These are phyloP conservation scores for Zaprionus lachaisei DNA, from an alignment of 1,140 invertebrate genomes.

Conservation along the genomic window DNA sequence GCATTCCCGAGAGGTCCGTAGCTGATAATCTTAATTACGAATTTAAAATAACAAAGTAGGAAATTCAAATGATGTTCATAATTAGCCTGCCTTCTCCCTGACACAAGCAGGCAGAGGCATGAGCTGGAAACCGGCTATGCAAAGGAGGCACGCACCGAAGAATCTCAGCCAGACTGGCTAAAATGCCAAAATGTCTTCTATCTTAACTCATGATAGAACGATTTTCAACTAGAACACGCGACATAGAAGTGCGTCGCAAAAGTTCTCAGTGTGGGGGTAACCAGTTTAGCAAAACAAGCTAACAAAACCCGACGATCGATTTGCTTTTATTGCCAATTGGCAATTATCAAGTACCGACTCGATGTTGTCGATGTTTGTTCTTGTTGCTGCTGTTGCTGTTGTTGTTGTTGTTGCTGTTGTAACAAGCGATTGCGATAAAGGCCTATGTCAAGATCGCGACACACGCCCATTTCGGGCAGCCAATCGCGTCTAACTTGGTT, in stretches of 20 bases:
- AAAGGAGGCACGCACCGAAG: constrained; percentile 1
- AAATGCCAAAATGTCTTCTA: not conserved
- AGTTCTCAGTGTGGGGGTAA: not conserved
- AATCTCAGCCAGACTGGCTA: not conserved
- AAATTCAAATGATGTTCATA: constrained; percentile 16
- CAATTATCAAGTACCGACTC: constrained; percentile 16
- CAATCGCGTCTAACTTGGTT: constrained; percentile 43
- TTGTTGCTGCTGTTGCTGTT: not conserved
- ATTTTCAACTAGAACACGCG: not conserved
- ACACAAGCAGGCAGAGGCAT: not conserved
- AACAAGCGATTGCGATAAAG: constrained; percentile 20
- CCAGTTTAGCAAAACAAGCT: constrained; percentile 16
- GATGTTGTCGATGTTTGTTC: not conserved
- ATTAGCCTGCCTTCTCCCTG: constrained; percentile 20
- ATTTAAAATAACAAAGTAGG: constrained; percentile 2
- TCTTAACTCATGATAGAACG: not conserved
- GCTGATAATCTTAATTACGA: constrained; percentile 14
- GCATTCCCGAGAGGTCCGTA: not conserved
- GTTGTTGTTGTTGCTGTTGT: not conserved
- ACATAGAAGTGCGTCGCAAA: not conserved
- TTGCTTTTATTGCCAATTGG: constrained; percentile 12
- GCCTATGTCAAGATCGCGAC: constrained; percentile 61
- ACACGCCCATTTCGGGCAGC: constrained; percentile 53
- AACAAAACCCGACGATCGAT: not conserved
- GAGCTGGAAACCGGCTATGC: constrained; percentile 41